Conservation (phyloP, 2,113 vertebrate species). For the Xiphophorus maculatus region DNA sequence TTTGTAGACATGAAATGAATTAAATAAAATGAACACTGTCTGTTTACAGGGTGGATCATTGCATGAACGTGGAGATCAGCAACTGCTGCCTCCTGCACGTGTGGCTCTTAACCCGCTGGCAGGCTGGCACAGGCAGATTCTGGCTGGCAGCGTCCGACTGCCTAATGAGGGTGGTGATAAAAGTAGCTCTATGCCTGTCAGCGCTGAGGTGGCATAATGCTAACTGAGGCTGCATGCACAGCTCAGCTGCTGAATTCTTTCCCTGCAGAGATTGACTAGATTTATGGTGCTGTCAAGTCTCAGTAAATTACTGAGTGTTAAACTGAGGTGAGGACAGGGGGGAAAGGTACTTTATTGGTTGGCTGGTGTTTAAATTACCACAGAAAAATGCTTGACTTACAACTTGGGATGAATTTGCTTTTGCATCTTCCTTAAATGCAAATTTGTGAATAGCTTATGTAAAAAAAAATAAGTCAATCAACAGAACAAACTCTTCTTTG, state of each 20-base stretch:
- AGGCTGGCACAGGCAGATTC: conserved; percentile 42
- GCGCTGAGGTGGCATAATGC: conserved; percentile 69
- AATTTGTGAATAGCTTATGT: not conserved
- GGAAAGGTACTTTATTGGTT: not conserved
- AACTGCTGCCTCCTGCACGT: not conserved
- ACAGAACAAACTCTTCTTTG: not conserved
- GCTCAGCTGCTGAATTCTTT: conserved; percentile 14
- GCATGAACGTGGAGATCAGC: not conserved
- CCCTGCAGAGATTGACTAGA: not conserved
- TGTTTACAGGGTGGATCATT: not conserved
- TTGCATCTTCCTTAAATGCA: not conserved
- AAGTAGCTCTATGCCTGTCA: conserved; percentile 67
- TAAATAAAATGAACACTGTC: not conserved
- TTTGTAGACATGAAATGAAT: too few species aligned
- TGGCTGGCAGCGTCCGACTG: conserved; percentile 39
- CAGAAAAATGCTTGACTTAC: too few species aligned
- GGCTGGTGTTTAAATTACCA: not conserved
- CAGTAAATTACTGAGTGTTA: not conserved
- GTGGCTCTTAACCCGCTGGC: conserved; percentile 25
- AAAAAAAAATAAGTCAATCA: not conserved
- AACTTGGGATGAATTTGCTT: not conserved
- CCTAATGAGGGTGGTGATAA: conserved; percentile 68
- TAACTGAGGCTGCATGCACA: conserved; percentile 43
- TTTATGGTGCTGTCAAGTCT: conserved; percentile 6
- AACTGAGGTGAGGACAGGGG: not conserved